Base-by-base conservation (phyloP, 2,797 vertebrate genomes). In the Arremon brunneinucha region DNA sequence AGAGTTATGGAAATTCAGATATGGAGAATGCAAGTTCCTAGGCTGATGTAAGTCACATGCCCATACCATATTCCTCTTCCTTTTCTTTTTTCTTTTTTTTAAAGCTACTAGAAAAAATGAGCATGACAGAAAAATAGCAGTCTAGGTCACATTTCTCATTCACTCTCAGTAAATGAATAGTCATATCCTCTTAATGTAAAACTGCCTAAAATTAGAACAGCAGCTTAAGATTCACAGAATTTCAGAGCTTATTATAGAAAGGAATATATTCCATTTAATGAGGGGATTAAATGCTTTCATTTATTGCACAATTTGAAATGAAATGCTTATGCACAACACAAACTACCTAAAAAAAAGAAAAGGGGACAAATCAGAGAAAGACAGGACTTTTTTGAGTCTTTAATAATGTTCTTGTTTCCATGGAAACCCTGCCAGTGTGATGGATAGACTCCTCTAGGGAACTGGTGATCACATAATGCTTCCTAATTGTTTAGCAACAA, bases 211-310 rank as follows among this genome's bases (percentile, higher is more conserved):
- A 88, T 89, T 75, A 88, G 34, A 47, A 37, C n/a, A 83, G 55
- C 47, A 78, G 50, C 30, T 67, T n/a, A 82, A 82, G 64, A 14
- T 81, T 19, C 55, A 63, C 13, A 55, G 39, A 92, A 82, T 82
- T 90, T 80, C 47, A 75, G 59, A 78, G 30, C 19, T 94, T 93
- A 81, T 91, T 64, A 65, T 59, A 47, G 65, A 88, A 90, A 93
- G 35, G 12, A 78, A 55, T 72, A 67, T 68, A 64, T 81, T 86
- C 26, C 3, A 37, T 80, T 77, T 90, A 86, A 90, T 78, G 47
- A 84, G n/a, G 28, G 8, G 52, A 82, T 65, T 6, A 79, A 88
- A 60, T 47, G 14, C 27, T 87, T 87, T 59, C 41, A 56, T 92
- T 79, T 93, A 82, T 55, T 81, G 27, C 59, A 79, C 4, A 1